Evolutionary conservation across 2,888 invertebrate genomes (phyloP).

Genomic region (Hypomecis atomaria): DNA sequence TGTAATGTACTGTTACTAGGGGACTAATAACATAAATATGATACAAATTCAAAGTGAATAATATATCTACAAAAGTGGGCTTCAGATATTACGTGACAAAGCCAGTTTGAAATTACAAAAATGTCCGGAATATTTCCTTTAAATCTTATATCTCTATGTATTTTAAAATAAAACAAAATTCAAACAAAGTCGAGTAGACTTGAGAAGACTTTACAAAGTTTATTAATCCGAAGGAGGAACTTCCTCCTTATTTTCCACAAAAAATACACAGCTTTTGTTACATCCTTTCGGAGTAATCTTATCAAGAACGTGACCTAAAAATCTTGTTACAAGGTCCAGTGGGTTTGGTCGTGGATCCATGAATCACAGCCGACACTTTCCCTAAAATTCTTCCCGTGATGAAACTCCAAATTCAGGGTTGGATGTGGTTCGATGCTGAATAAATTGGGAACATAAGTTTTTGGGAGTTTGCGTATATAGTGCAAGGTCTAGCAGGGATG

Average conservation of each 20-base stretch:
- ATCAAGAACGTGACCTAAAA: conserved; percentile 36
- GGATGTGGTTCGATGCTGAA: neutral
- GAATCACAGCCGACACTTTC: conserved; percentile 37
- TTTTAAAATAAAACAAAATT: conserved; percentile 2
- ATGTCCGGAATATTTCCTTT: no score
- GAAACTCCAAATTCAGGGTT: conserved; percentile 11
- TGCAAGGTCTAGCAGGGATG: neutral
- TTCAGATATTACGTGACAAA: no score
- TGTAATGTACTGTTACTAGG: no score
- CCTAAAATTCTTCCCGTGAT: conserved; percentile 29
- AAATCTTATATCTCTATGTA: no score
- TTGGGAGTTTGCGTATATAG: conserved; percentile 9
- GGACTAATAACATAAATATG: no score
- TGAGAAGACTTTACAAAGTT: neutral
- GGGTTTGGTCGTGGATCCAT: conserved; percentile 33
- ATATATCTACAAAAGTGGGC: no score
- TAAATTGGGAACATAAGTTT: neutral
- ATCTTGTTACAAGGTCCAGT: conserved; percentile 41
- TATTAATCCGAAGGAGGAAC: neutral
- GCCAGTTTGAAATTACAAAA: no score
- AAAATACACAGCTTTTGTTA: conserved; percentile 7
- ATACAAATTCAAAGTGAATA: no score
- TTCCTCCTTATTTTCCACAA: neutral
- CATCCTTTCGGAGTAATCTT: conserved; percentile 28
- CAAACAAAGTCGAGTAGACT: neutral